Evolutionary conservation across 2,797 vertebrate genomes (phyloP), one percentile per base, ranked within the genome.

Genomic region (Sebastes iracundus): DNA sequence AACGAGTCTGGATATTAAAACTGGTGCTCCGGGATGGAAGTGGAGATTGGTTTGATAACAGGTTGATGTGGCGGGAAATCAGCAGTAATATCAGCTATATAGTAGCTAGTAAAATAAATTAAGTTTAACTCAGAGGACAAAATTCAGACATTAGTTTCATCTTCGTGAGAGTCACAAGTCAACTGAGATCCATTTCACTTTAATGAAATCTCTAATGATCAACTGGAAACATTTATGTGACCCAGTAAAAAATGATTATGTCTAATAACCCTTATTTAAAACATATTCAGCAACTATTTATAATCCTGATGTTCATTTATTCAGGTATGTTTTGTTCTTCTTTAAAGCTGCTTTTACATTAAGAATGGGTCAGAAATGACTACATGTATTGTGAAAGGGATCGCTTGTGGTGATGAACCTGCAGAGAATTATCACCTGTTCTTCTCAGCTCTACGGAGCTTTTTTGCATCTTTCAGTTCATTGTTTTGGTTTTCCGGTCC

Each of bases 1-100:
- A 86, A 88, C 53, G 56, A 74, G 25, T 72, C 66, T 74, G 38
- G 70, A 71, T 74, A 67, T 83, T 88, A 67, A 78, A 82, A 60
- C 9, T 23, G 64, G 13, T 62, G 42, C 80, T 77, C 32, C 30
- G 52, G 32, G 12, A 22, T 72, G 20, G 18, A 56, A 75, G 72
- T 68, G 23, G 65, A 23, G 55, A 14, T 77, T 60, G 25, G 13
- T 77, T 70, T 63, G 70, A 80, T 75, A 81, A 68, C 32, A 55
- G 11, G 20, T 61, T 61, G 14, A 59, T 77, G 30, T 59, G 20
- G 52, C 6, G 65, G 61, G 20, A 28, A 75, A 70, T 75, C 49
- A 59, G 20, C 30, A 58, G 14, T 58, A 27, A 60, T 60, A 20
- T 64, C 70, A 27, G 12, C 28, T 63, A 7, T 33, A 56, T 61